These are phyloP conservation scores for Drosophila lutescens DNA, from an alignment of 2,888 invertebrate species.

Conservation along the genomic window DNA sequence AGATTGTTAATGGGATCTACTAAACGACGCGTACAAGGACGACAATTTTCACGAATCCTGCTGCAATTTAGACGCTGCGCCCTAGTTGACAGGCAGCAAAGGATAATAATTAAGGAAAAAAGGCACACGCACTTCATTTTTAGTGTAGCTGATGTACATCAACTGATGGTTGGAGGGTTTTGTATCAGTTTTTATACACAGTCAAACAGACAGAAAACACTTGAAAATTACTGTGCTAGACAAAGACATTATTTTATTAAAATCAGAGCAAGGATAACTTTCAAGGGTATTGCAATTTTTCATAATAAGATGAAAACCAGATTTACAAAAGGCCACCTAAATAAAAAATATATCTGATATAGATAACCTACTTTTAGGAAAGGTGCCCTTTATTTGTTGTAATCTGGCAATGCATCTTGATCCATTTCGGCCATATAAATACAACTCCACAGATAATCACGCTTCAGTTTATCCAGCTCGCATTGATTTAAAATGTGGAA, in stretches of 20 bases:
- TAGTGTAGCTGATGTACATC: not conserved
- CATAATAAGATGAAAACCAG: not conserved
- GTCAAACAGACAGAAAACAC: not conserved
- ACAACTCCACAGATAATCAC: not conserved
- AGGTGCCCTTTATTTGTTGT: not conserved
- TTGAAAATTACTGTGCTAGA: not conserved
- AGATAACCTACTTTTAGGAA: not conserved
- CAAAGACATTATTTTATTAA: not conserved
- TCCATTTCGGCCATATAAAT: conserved; percentile 17
- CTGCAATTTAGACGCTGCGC: conserved; percentile 27
- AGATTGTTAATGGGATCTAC: conserved; percentile 25
- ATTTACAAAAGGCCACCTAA: not conserved
- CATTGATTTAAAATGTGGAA: conserved; percentile 20
- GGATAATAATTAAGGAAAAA: not conserved
- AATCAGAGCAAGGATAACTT: conserved; percentile 5
- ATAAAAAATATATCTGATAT: not conserved
- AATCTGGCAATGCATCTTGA: not conserved
- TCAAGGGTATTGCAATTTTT: too few relatives aligned
- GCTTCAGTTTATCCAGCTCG: not conserved
- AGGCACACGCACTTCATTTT: conserved; percentile 19
- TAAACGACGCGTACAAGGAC: conserved; percentile 9
- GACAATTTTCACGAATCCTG: conserved; percentile 20
- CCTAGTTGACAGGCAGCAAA: not conserved
- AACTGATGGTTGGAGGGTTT: not conserved
- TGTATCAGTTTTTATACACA: not conserved